Conservation (phyloP, 2,797 vertebrate genomes). For the Petrocephalus sullivani region DNA sequence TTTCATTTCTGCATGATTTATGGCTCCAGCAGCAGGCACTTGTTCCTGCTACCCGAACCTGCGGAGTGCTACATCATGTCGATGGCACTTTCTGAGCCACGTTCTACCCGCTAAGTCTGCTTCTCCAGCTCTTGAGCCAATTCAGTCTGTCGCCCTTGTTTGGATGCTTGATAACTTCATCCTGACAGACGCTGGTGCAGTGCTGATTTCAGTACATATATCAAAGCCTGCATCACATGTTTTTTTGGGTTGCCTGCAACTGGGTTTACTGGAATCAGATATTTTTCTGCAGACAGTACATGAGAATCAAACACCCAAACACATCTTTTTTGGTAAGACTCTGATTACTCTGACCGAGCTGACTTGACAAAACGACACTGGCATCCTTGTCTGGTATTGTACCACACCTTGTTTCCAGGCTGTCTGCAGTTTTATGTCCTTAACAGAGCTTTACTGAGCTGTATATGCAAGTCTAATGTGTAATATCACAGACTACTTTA, state of each 20-base stretch:
- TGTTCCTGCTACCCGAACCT: background rate
- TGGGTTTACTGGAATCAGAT: background rate
- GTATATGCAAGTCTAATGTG: background rate
- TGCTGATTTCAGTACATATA: background rate
- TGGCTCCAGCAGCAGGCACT: background rate
- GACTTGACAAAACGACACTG: background rate
- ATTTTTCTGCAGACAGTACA: background rate
- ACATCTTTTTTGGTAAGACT: background rate
- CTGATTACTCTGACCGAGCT: background rate
- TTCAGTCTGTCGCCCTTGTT: background rate
- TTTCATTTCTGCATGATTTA: background rate
- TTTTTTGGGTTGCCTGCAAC: background rate
- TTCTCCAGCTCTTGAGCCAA: background rate
- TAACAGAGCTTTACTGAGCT: background rate
- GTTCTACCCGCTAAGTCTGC: background rate
- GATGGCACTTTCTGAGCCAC: background rate
- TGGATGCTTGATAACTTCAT: background rate
- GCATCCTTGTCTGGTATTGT: background rate
- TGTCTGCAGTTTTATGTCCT: background rate
- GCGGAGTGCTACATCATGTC: background rate
- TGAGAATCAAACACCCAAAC: background rate
- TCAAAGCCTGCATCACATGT: background rate
- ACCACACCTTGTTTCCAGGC: background rate
- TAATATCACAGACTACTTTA: background rate
- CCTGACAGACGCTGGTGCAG: background rate